These are phyloP conservation scores for Helostoma temminkii DNA, from an alignment of 2,797 vertebrate species.

Conservation along the genomic window DNA sequence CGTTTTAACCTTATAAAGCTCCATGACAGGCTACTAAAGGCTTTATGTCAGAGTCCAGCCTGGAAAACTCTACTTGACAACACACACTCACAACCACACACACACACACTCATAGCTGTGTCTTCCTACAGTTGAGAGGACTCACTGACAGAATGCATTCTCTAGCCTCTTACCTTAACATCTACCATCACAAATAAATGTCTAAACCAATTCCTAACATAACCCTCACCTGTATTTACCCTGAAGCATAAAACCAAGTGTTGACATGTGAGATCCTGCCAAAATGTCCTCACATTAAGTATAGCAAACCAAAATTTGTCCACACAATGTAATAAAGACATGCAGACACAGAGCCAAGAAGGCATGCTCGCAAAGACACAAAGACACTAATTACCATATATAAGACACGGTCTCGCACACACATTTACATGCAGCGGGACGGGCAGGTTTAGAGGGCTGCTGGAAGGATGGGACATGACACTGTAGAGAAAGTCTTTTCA, in stretches of 20 bases:
- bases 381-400: slow-evolving; percentile 40
- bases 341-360: neutral
- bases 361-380: slow-evolving; percentile 30
- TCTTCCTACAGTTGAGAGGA: neutral
- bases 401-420: slow-evolving; percentile 9
- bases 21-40: slow-evolving; percentile 66
- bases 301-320: too few relatives aligned
- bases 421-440: neutral
- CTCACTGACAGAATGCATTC: neutral
- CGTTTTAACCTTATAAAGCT: slow-evolving; percentile 76
- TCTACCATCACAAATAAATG: too few relatives aligned
- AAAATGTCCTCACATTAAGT: too few relatives aligned
- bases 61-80: slow-evolving; percentile 59
- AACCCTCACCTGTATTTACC: too few relatives aligned
- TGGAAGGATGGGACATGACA: slow-evolving; percentile 40
- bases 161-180: neutral
- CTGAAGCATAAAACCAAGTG: too few relatives aligned
- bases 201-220: too few relatives aligned
- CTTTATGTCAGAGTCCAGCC: slow-evolving; percentile 56
- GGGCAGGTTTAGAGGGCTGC: slow-evolving; percentile 12
- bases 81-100: slow-evolving; percentile 20
- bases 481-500: slow-evolving; percentile 14
- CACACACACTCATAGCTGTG: neutral
- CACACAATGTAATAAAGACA: too few relatives aligned
- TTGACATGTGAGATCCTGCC: too few relatives aligned